Base-by-base conservation (phyloP, 2,888 invertebrate species). In the Cantharis lateralis region DNA sequence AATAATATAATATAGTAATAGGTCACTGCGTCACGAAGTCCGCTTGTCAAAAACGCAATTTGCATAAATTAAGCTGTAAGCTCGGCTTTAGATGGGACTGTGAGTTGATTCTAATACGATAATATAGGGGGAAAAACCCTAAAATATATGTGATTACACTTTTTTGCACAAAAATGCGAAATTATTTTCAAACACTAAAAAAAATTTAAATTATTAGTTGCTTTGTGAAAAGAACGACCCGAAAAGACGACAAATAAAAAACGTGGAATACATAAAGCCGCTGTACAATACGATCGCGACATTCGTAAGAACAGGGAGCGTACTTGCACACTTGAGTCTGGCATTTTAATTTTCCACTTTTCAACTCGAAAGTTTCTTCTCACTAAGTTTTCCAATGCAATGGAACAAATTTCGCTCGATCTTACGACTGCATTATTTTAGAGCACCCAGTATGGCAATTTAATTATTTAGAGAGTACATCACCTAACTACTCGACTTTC, bases 1-100 rank as follows among this genome's bases (percentile, higher is more conserved):
- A 82, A 84, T 84, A 85, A 84, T 84, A 84, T 83, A 84, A 83
- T 81, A 82, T 81, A 80, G 83, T 83, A 84, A 84, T 85, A 83
- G 83, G 83, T 81, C 80, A 81, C 81, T 79, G 80, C 83, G 83
- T 83, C 84, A 84, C 84, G 83, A 85, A 83, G 85, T 85, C 84
- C 84, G 83, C 82, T 83, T 85, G 85, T 85, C 85, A 85, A 85
- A 85, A 84, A 84, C 82, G 82, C 84, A 83, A 85, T 85, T 85
- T 85, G 82, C 85, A 85, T 85, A 85, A 83, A 85, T 85, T 85
- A 84, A 84, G 82, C 82, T 83, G 84, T 83, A 85, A 82, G 81
- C 80, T 77, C 77, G 78, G 78, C 75, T 79, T 78, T 76, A 71
- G 74, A 70, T 76, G 76, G 70, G 71, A 76, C 71, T 72, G 74